These are phyloP conservation scores for Zygaena filipendulae DNA, from an alignment of 2,888 invertebrate species.

Conservation along the genomic window DNA sequence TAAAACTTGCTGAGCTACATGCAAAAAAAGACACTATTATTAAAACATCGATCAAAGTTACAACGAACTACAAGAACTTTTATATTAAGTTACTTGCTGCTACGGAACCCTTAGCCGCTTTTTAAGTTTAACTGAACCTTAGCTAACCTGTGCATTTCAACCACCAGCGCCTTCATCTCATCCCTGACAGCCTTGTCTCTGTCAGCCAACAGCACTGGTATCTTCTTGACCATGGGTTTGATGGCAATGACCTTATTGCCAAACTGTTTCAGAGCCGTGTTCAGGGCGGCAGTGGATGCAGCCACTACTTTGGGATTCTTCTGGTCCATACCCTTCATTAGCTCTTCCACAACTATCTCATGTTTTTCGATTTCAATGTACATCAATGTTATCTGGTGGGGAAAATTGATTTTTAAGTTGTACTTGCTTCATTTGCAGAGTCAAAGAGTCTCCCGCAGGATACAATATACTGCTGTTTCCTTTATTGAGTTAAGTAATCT, in stretches of 20 bases:
- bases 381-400: slow-evolving; percentile 84
- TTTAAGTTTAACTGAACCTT: no score
- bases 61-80: no score
- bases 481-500: no score
- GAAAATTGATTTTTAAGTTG: not conserved
- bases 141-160: slow-evolving; percentile 86
- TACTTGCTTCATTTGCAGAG: no score
- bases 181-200: slow-evolving; percentile 93
- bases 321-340: slow-evolving; percentile 92
- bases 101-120: no score
- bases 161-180: slow-evolving; percentile 89
- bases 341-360: slow-evolving; percentile 88
- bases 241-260: slow-evolving; percentile 91
- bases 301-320: slow-evolving; percentile 97
- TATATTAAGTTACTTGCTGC: no score
- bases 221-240: slow-evolving; percentile 90
- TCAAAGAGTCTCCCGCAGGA: no score
- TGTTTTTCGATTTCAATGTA: slow-evolving; percentile 97
- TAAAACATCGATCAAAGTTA: no score
- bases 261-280: slow-evolving; percentile 86
- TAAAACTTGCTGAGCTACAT: no score
- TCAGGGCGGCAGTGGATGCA: slow-evolving; percentile 81
- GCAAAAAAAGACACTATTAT: no score
- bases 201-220: slow-evolving; percentile 86
- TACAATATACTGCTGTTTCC: no score